Conservation (phyloP, 2,797 vertebrate species). For the Spinus olivaceus region DNA sequence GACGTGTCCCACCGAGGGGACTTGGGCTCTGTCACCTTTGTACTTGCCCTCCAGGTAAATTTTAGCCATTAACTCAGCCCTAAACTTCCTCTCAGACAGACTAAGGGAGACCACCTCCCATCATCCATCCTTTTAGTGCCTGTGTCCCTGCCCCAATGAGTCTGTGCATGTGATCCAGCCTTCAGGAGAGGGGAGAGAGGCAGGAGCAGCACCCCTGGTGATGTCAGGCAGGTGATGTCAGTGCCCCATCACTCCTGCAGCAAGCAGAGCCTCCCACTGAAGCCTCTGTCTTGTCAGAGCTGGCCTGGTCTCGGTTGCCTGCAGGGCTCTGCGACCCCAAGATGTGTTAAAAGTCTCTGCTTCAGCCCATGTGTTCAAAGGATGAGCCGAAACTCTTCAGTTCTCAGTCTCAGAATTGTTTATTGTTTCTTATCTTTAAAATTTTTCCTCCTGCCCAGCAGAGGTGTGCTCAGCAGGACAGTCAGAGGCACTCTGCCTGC, state of each 20-base stretch:
- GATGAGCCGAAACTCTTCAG: too few relatives aligned
- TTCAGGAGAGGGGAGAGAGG: not conserved
- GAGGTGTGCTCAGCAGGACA: too few relatives aligned
- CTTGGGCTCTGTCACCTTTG: not conserved
- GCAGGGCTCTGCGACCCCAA: too few relatives aligned
- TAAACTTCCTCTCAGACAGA: not conserved
- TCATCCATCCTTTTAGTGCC: not conserved
- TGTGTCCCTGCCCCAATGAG: rapidly evolving
- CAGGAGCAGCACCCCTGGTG: not conserved
- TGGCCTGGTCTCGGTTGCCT: not conserved
- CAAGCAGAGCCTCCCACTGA: not conserved
- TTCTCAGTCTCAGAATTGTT: too few relatives aligned
- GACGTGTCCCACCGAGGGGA: not conserved
- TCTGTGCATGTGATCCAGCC: not conserved
- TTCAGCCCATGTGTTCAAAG: too few relatives aligned
- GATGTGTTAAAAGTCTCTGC: too few relatives aligned
- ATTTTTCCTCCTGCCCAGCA: too few relatives aligned
- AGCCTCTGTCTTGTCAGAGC: not conserved
- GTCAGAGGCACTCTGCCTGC: too few relatives aligned
- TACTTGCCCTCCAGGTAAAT: not conserved
- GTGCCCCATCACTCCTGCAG: not conserved
- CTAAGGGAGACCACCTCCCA: not conserved
- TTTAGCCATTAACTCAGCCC: not conserved
- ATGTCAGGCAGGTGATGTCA: not conserved
- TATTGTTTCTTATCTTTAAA: too few relatives aligned